These are phyloP conservation scores for Tetramorium parvispinum DNA, from an alignment of 1,140 invertebrate genomes.

Conservation along the genomic window DNA sequence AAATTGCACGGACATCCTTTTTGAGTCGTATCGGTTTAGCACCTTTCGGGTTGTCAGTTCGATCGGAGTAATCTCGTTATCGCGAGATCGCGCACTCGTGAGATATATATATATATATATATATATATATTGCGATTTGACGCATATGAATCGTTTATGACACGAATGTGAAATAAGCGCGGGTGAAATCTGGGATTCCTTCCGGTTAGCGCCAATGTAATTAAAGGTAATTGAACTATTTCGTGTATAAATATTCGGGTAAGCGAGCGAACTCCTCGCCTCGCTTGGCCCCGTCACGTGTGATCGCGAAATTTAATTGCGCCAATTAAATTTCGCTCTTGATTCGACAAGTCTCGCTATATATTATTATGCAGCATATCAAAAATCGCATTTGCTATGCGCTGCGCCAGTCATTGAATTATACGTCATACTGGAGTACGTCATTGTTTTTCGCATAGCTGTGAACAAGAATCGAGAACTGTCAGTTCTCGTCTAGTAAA, in stretches of 20 bases:
- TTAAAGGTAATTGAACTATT: constrained; percentile 60
- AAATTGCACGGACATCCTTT: constrained; percentile 45
- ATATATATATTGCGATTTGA: constrained; percentile 32
- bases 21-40: constrained; percentile 8
- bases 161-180: constrained; percentile 41
- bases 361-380: constrained; percentile 36
- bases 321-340: constrained; percentile 34
- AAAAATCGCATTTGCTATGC: constrained; percentile 39
- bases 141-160: constrained; percentile 44
- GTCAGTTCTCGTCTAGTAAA: constrained; percentile 30
- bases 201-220: constrained; percentile 13
- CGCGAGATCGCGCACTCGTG: background rate
- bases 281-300: background rate
- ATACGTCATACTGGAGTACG: constrained; percentile 16
- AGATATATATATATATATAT: constrained; percentile 1
- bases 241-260: constrained; percentile 52
- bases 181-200: background rate
- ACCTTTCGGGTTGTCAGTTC: constrained; percentile 31
- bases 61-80: constrained; percentile 39
- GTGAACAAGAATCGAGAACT: constrained; percentile 17
- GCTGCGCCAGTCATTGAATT: constrained; percentile 26
- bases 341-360: constrained; percentile 46
- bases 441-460: constrained; percentile 16
- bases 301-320: constrained; percentile 51
- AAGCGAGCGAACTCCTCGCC: background rate